Conservation (phyloP, 2,113 vertebrate species). For the Narcine bancroftii region DNA sequence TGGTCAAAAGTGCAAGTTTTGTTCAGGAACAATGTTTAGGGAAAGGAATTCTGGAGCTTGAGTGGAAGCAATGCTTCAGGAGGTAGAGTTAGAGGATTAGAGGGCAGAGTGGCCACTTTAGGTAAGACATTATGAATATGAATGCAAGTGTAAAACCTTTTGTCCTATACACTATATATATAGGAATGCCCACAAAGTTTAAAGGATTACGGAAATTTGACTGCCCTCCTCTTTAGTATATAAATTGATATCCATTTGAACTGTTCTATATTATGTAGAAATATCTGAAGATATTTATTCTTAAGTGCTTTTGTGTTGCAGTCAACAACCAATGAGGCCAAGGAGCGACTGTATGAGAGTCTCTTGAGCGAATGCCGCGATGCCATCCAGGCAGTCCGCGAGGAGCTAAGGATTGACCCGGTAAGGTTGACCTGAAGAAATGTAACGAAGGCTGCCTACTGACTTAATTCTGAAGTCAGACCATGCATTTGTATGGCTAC, state of each 20-base stretch:
- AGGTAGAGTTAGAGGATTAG: too few relatives aligned
- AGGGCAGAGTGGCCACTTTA: too few relatives aligned
- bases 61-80: too few relatives aligned
- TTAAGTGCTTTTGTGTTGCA: slow-evolving; percentile 44
- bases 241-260: not conserved
- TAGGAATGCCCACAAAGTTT: not conserved
- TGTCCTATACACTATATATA: too few relatives aligned
- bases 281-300: not conserved
- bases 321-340: slow-evolving; percentile 88
- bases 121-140: too few relatives aligned
- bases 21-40: too few relatives aligned
- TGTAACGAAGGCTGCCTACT: not conserved
- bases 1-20: too few relatives aligned
- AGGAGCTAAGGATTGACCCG: slow-evolving; percentile 83
- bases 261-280: not conserved
- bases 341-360: slow-evolving; percentile 90
- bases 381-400: slow-evolving; percentile 87
- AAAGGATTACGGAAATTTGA: not conserved
- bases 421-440: slow-evolving; percentile 50
- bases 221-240: not conserved
- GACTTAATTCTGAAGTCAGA: not conserved
- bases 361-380: slow-evolving; percentile 92
- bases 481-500: not conserved
- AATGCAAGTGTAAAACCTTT: too few relatives aligned
- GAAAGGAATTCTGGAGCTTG: too few relatives aligned